Evolutionary conservation across 2,797 vertebrate species (phyloP).

Genomic region (Lateolabrax maculatus): DNA sequence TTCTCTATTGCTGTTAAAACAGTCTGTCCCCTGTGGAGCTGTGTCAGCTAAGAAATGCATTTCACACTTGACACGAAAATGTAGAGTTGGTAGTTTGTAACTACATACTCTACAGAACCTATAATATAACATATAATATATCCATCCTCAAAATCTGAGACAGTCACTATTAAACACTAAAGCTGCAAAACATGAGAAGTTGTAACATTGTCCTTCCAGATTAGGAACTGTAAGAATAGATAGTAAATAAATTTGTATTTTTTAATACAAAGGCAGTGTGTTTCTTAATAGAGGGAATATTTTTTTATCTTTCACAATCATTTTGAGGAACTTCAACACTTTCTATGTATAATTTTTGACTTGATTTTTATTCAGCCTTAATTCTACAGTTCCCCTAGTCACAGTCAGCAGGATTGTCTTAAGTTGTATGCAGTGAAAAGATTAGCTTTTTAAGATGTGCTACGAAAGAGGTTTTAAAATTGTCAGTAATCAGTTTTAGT

Average conservation of each 20-base stretch:
- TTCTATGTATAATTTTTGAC: background rate
- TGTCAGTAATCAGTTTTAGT: background rate
- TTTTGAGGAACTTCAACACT: background rate
- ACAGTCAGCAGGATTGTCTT: background rate
- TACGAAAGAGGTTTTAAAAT: background rate
- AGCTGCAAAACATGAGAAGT: background rate
- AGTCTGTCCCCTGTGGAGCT: slow-evolving; percentile 2
- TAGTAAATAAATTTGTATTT: background rate
- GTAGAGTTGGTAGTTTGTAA: background rate
- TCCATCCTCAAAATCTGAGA: background rate
- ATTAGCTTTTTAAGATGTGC: background rate
- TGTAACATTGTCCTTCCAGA: background rate
- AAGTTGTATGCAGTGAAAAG: background rate
- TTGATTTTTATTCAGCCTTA: background rate
- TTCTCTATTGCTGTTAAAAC: background rate
- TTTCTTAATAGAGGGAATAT: background rate
- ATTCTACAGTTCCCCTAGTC: background rate
- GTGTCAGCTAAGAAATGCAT: background rate
- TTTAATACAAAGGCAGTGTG: too few relatives aligned
- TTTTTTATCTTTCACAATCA: background rate
- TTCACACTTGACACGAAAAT: background rate
- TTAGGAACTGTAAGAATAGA: background rate
- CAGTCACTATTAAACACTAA: background rate
- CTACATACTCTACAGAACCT: background rate
- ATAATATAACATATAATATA: background rate